phyloP scores from a whole-genome alignment of 2,113 vertebrate species.

The Albula goreensis region DNA sequence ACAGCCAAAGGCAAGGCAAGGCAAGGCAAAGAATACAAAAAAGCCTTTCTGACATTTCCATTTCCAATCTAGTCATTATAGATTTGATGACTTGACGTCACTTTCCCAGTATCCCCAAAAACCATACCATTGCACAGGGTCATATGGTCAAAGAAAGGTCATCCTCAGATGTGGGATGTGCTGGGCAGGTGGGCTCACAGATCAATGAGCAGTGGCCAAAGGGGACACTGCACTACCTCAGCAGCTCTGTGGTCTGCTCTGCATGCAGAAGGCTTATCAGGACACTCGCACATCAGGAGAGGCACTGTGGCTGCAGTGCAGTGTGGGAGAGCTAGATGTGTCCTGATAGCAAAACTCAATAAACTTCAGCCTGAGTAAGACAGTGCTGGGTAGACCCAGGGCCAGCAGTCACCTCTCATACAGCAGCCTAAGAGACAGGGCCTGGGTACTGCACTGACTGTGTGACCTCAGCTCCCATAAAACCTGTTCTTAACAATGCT shows the following conservation, averaged over 20 bases:
- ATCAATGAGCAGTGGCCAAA: neutral
- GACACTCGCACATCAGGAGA: neutral
- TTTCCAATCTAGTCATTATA: neutral
- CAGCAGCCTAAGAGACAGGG: neutral
- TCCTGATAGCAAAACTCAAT: constrained; percentile 24
- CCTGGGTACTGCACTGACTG: neutral
- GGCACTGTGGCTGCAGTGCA: neutral
- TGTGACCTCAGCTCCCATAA: neutral
- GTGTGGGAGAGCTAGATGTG: constrained; percentile 29
- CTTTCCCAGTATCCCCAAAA: neutral
- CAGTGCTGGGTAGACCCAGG: neutral
- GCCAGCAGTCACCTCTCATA: neutral
- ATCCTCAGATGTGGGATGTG: neutral
- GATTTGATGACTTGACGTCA: neutral
- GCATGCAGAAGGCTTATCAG: constrained; percentile 13
- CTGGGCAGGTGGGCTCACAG: neutral
- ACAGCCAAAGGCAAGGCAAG: neutral
- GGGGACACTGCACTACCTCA: neutral
- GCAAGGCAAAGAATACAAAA: neutral
- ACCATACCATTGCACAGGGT: neutral
- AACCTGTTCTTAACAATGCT: neutral
- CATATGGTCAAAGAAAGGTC: too few relatives aligned
- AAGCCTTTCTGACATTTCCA: neutral
- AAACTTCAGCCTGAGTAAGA: constrained; percentile 27
- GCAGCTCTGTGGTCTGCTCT: constrained; percentile 11